phyloP scores from a whole-genome alignment of 2,888 invertebrate species.

The Odontomyia ornata region DNA sequence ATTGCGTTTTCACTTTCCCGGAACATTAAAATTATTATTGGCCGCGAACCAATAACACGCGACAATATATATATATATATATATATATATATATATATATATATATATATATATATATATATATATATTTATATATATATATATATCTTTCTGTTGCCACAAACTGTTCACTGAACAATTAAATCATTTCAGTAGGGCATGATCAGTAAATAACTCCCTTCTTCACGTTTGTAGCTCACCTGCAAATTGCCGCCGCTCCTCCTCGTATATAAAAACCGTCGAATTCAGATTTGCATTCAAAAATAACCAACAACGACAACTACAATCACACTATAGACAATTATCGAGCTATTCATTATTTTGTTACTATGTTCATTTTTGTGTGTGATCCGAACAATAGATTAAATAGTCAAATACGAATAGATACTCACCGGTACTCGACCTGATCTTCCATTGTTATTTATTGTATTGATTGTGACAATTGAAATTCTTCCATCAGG shows the following conservation, averaged over 20 bases:
- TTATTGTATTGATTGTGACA: conserved; percentile 20
- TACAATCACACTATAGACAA: conserved; percentile 28
- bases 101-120: no score
- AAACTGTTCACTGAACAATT: no score
- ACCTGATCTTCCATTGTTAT: conserved; percentile 23
- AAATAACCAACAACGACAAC: not conserved
- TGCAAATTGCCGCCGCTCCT: not conserved
- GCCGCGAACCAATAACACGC: no score
- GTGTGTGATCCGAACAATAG: conserved; percentile 32
- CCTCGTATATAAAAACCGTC: not conserved
- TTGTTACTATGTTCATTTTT: conserved; percentile 5
- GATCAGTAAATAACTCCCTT: no score
- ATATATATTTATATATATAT: no score
- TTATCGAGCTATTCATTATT: conserved; percentile 35
- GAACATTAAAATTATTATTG: no score
- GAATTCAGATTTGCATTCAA: conserved; percentile 5
- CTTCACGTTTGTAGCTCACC: no score
- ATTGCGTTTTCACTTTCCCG: no score
- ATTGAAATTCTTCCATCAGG: not conserved
- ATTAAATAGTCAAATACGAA: conserved; percentile 27
- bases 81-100: no score
- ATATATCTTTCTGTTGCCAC: no score
- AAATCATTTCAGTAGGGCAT: no score
- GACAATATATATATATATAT: no score
- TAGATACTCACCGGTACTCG: conserved; percentile 44